Base-by-base conservation (phyloP, 2,888 invertebrate genomes). In the Nasonovia ribisnigri region DNA sequence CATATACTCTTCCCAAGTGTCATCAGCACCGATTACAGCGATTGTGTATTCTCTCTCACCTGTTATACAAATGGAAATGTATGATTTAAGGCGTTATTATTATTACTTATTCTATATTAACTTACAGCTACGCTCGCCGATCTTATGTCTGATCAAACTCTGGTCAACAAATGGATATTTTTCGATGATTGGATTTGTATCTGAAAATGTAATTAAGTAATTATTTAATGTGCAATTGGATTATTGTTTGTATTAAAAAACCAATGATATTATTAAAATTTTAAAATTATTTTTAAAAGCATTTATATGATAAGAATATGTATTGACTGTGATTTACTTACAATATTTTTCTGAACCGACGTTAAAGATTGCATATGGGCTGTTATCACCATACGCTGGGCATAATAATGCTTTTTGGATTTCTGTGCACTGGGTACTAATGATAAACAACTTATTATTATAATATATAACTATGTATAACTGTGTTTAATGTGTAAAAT, bases 1-100 rank as follows among this genome's bases (percentile, higher is more conserved):
- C 36, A 87, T 36, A 26, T 87, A 92, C 1, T 90, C 77, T 13
- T 42, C 1, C 36, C 20, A 60, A 1, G 0, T 0, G 0, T 46
- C 10, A 26, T 77, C 77, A 8, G 13, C n/a, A 0, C 46, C 87
- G 29, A 92, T 92, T 0, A 87, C 36, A 26, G 87, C 86, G 24
- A 92, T 4, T 11, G 86, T 86, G 87, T 92, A 92, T 10, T 92
- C 26, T 48, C 90, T 67, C 13, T 67, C 1, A 26, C 13, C 90
- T 90, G 36, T 6, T 48, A 77, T 46, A 43, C 16, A 20, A 0
- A 77, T 13, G n/a, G 2, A 20, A 77, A 36, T 36, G 3, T 67
- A n/a, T n/a, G 67, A 67, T 16, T 16, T 36, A 2, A 6, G 3
- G 6, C 20, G 16, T 36, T 67, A 36, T 77, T 2, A 36, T 77